Evolutionary conservation across 2,797 vertebrate species (phyloP).

Genomic region (Xyrichtys novacula): DNA sequence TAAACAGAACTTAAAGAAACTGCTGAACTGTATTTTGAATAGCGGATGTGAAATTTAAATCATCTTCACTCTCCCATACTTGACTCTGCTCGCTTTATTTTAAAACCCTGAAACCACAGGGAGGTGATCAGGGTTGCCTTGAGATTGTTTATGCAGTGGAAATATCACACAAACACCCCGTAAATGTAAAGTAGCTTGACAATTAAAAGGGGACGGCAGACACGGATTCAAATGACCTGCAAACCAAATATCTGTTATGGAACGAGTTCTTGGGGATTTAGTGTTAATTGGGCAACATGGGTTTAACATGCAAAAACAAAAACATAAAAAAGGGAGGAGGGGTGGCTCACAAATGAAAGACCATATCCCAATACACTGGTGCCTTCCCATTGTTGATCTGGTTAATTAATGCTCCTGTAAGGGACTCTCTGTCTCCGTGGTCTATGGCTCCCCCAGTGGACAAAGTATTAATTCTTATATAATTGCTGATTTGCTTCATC

Average conservation of each 20-base stretch:
- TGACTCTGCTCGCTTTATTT: neutral
- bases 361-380: too few relatives aligned
- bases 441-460: too few relatives aligned
- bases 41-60: neutral
- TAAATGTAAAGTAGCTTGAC: neutral
- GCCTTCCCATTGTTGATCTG: too few relatives aligned
- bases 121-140: constrained; percentile 3
- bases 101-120: neutral
- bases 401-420: too few relatives aligned
- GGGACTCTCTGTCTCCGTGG: too few relatives aligned
- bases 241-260: constrained; percentile 12
- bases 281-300: constrained; percentile 12
- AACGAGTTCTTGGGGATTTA: constrained; percentile 20
- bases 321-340: too few relatives aligned
- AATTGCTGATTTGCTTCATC: too few relatives aligned
- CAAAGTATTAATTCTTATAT: too few relatives aligned
- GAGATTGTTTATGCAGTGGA: neutral
- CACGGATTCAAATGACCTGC: too few relatives aligned
- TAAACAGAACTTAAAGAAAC: constrained; percentile 10
- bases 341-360: too few relatives aligned
- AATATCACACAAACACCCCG: neutral
- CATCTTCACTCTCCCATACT: neutral
- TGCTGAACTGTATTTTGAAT: neutral
- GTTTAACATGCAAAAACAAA: too few relatives aligned
- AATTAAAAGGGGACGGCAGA: too few relatives aligned